phyloP scores from a whole-genome alignment of 2,797 vertebrate genomes.

The Pseudopleuronectes americanus region DNA sequence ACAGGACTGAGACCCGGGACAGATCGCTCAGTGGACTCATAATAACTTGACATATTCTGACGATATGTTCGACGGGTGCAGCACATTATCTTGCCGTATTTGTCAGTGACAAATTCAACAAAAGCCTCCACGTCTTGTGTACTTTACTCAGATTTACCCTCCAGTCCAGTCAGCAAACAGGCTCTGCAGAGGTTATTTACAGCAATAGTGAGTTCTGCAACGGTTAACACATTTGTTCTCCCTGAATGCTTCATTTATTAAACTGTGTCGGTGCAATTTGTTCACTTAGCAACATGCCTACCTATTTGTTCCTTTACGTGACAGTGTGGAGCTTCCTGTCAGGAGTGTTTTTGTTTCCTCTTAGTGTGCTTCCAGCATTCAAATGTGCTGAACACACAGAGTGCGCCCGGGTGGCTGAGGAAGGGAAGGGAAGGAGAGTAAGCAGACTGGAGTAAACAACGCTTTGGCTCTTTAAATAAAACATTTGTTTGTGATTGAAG shows the following conservation, averaged over 20 bases:
- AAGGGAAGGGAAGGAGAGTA: constrained; percentile 65
- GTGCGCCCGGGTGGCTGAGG: constrained; percentile 66
- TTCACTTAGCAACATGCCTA: constrained; percentile 74
- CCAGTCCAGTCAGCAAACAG: constrained; percentile 69
- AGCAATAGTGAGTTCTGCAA: constrained; percentile 55
- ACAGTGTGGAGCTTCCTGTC: constrained; percentile 80
- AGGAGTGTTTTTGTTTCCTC: constrained; percentile 80
- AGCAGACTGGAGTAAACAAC: constrained; percentile 83
- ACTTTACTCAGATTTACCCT: constrained; percentile 46
- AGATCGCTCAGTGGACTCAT: constrained; percentile 45
- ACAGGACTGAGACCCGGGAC: constrained; percentile 23
- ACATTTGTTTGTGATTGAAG: constrained; percentile 87
- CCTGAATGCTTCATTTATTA: constrained; percentile 79
- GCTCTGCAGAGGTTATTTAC: constrained; percentile 63
- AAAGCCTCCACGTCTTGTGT: constrained; percentile 36
- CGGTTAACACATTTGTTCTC: constrained; percentile 77
- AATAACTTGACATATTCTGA: constrained; percentile 42
- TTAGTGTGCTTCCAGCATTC: constrained; percentile 69
- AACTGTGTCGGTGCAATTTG: constrained; percentile 71
- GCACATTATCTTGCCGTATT: constrained; percentile 36
- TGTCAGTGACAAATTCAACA: constrained; percentile 42
- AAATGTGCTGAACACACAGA: constrained; percentile 79
- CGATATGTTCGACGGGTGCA: constrained; percentile 1
- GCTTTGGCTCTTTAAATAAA: constrained; percentile 85
- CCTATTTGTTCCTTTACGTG: constrained; percentile 80